Evolutionary conservation across 2,113 vertebrate genomes (phyloP), one percentile per base, ranked within the genome.

Genomic region (Epinephelus lanceolatus): DNA sequence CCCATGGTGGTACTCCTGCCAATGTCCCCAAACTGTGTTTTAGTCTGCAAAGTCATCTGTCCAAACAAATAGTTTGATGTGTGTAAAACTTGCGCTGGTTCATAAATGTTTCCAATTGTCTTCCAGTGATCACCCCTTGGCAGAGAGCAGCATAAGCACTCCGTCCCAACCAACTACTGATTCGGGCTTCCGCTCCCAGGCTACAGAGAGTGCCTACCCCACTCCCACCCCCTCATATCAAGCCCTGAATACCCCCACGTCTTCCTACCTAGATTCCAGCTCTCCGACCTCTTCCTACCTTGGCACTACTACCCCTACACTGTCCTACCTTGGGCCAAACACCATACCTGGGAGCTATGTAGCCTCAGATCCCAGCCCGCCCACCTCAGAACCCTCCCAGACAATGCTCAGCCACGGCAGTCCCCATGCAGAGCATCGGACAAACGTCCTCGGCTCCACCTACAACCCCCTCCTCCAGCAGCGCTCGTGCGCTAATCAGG

Each of bases 351-450:
- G 83, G 0, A 88, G 63, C 1, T 96, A 89, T 19, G 47, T 68
- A 57, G 88, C 72, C 75, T 88, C 95, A 0, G 95, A 95, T 37
- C 89, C 93, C 23, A 89, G 89, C 53, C 89, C 70, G 2, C 83
- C 84, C 0, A 89, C 86, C 23, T 85, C 79, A 1, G 96, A 97
- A 1, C 83, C 88, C 10, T 66, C 91, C 9, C 96, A 96, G 75
- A 89, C 93, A 30, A 87, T 2, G 62, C 85, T 0, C 67, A 91
- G 51, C 95, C 96, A 96, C 0, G 95, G 94, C 42, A 97, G 96
- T 90, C 96, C 96, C 25, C 95, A 94, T 63, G 86, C 95, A 5
- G 94, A 96, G 62, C 96, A 96, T 76, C 93, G 95, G 89, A 96
- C 94, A 53, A 95, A 96, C 91, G 93, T 95, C 68, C 95, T 95